These are phyloP conservation scores for Speoplatyrhinus poulsoni DNA, from an alignment of 2,113 vertebrate genomes.

Conservation along the genomic window DNA sequence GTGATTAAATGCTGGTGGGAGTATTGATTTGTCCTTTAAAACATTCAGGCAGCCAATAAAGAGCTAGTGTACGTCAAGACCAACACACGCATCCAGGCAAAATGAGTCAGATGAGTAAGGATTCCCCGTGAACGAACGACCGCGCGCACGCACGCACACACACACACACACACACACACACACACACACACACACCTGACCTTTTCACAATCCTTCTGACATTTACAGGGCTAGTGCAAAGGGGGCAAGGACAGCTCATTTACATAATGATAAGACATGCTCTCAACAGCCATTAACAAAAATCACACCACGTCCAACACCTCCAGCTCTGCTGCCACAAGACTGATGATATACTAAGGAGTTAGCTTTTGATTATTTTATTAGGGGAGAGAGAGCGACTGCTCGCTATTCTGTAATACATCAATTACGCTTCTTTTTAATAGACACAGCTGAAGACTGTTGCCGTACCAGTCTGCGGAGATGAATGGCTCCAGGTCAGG, in stretches of 20 bases:
- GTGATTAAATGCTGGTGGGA: slow-evolving; percentile 29
- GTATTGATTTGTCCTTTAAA: slow-evolving; percentile 51
- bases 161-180: slow-evolving; percentile 29
- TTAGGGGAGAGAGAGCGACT: slow-evolving; percentile 25
- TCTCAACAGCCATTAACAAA: slow-evolving; percentile 55
- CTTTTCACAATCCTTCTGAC: slow-evolving; percentile 71
- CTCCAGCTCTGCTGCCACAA: slow-evolving; percentile 10
- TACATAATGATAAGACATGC: slow-evolving; percentile 62
- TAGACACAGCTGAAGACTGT: slow-evolving; percentile 30
- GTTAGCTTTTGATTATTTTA: slow-evolving; percentile 48
- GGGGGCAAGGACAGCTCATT: slow-evolving; percentile 60
- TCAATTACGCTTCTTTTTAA: slow-evolving; percentile 53
- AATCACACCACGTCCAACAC: slow-evolving; percentile 39
- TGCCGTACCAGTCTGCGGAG: slow-evolving; percentile 37
- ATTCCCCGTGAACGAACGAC: slow-evolving; percentile 23
- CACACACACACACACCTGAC: slow-evolving; percentile 46
- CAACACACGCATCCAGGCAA: slow-evolving; percentile 1
- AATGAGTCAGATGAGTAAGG: background rate
- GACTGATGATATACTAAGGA: slow-evolving; percentile 65
- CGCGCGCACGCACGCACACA: slow-evolving; percentile 5
- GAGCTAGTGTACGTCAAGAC: background rate
- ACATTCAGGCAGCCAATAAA: slow-evolving; percentile 24
- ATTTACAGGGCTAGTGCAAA: slow-evolving; percentile 59
- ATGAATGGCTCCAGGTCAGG: slow-evolving; percentile 51
- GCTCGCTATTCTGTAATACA: slow-evolving; percentile 38